A percentile compares a stretch with the other conserved stretches of the same genome.
Evolutionary conservation across 2,797 vertebrate species (phyloP).

Genomic region (Clarias fuscus): DNA sequence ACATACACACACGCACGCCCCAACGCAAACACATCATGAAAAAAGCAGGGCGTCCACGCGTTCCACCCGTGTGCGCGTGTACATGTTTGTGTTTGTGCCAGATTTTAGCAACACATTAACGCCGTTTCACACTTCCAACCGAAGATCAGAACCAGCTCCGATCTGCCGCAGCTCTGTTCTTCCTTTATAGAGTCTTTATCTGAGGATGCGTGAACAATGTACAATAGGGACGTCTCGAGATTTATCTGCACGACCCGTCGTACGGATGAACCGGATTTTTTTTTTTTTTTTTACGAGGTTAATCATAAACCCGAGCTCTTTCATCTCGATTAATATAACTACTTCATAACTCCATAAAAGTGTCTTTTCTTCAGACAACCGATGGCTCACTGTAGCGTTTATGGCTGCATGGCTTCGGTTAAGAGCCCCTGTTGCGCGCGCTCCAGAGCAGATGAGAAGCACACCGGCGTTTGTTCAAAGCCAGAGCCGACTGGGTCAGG

Average conservation of each 20-base stretch:
- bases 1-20: background rate
- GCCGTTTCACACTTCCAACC: constrained; percentile 17
- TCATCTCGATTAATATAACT: constrained; percentile 72
- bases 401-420: constrained; percentile 56
- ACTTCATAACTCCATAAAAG: constrained; percentile 67
- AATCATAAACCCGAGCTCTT: constrained; percentile 74
- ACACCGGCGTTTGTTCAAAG: constrained; percentile 55
- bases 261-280: constrained; percentile 61
- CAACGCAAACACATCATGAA: constrained; percentile 44
- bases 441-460: constrained; percentile 65
- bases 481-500: constrained; percentile 36
- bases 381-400: constrained; percentile 57
- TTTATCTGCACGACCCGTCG: constrained; percentile 8
- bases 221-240: constrained; percentile 48
- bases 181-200: constrained; percentile 51
- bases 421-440: constrained; percentile 57
- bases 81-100: constrained; percentile 44
- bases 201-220: constrained; percentile 45
- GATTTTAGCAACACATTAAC: constrained; percentile 53
- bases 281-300: constrained; percentile 59
- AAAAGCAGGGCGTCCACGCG: constrained; percentile 36
- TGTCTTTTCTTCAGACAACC: constrained; percentile 23
- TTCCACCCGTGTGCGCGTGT: constrained; percentile 4
- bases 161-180: constrained; percentile 10
- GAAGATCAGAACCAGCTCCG: constrained; percentile 40